Conservation (phyloP, 2,113 vertebrate species). For the Grallaria varia region DNA sequence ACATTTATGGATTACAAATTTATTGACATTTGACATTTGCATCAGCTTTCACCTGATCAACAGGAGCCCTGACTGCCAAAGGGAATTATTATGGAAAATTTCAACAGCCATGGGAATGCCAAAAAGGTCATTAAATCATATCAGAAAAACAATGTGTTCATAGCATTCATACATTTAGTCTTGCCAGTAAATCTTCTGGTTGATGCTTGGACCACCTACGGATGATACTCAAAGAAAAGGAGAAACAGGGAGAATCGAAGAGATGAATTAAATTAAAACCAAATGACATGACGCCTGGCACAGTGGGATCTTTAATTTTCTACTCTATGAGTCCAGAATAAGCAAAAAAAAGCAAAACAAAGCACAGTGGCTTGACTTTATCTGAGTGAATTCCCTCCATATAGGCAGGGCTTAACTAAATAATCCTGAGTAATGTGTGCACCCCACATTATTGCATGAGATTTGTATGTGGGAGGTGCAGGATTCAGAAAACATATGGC, state of each 20-base stretch:
- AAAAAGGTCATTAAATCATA: slow-evolving; percentile 77
- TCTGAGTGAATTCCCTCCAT: slow-evolving; percentile 16
- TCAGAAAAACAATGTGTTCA: slow-evolving; percentile 67
- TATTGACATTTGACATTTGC: slow-evolving; percentile 76
- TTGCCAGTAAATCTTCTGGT: slow-evolving; percentile 71
- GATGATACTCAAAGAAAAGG: slow-evolving; percentile 27
- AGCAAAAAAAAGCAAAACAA: slow-evolving; percentile 16
- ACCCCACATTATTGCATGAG: slow-evolving; percentile 60
- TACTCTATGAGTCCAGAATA: slow-evolving; percentile 55
- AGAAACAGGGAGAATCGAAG: slow-evolving; percentile 31
- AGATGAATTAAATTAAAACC: slow-evolving; percentile 66
- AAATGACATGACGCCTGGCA: slow-evolving; percentile 55
- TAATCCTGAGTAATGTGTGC: slow-evolving; percentile 57
- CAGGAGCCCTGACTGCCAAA: slow-evolving; percentile 68
- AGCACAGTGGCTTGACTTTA: slow-evolving; percentile 41
- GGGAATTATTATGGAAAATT: slow-evolving; percentile 73
- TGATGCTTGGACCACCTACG: slow-evolving; percentile 66
- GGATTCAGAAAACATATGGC: slow-evolving; percentile 72
- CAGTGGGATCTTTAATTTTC: slow-evolving; percentile 51
- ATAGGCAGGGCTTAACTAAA: slow-evolving; percentile 53
- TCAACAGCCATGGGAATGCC: slow-evolving; percentile 69
- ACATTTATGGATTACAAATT: slow-evolving; percentile 74
- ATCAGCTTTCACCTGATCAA: slow-evolving; percentile 73
- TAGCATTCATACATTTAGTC: slow-evolving; percentile 59
- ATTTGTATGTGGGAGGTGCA: slow-evolving; percentile 69